These are phyloP conservation scores for Drosophila tropicalis DNA, from an alignment of 1,140 invertebrate species.

Conservation along the genomic window DNA sequence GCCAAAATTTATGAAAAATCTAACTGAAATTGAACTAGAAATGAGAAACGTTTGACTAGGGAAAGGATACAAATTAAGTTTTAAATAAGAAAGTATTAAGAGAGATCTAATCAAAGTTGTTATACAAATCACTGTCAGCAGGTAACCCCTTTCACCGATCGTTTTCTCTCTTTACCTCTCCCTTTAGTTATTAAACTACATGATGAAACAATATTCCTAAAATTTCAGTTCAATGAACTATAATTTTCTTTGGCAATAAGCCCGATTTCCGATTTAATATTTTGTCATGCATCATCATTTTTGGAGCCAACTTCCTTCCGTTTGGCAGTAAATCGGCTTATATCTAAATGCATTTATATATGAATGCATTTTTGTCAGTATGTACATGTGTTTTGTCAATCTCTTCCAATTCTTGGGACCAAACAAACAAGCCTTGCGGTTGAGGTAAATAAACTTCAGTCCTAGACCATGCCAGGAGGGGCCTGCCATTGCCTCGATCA, in stretches of 20 bases:
- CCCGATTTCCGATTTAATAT: constrained; percentile 59
- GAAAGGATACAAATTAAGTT: too few relatives aligned
- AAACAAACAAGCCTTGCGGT: constrained; percentile 55
- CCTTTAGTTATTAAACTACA: constrained; percentile 63
- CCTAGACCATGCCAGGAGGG: constrained; percentile 39
- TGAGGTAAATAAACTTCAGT: constrained; percentile 67
- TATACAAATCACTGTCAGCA: too few relatives aligned
- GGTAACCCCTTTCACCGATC: not conserved
- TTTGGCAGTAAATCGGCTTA: constrained; percentile 69
- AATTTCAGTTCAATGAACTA: constrained; percentile 1
- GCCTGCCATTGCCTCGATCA: constrained; percentile 42
- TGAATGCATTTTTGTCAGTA: not conserved
- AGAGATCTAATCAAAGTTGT: too few relatives aligned
- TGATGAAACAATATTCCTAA: constrained; percentile 45
- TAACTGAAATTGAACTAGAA: too few relatives aligned
- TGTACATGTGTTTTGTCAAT: constrained; percentile 33
- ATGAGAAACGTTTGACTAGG: too few relatives aligned
- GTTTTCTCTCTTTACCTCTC: not conserved
- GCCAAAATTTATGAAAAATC: too few relatives aligned
- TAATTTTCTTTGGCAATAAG: constrained; percentile 33
- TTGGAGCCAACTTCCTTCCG: constrained; percentile 66
- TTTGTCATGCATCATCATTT: constrained; percentile 68
- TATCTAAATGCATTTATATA: constrained; percentile 2
- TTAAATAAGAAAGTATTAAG: too few relatives aligned
- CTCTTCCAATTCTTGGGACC: not conserved